These are phyloP conservation scores for Chaetodon trifascialis DNA, from an alignment of 2,113 vertebrate species.

Conservation along the genomic window DNA sequence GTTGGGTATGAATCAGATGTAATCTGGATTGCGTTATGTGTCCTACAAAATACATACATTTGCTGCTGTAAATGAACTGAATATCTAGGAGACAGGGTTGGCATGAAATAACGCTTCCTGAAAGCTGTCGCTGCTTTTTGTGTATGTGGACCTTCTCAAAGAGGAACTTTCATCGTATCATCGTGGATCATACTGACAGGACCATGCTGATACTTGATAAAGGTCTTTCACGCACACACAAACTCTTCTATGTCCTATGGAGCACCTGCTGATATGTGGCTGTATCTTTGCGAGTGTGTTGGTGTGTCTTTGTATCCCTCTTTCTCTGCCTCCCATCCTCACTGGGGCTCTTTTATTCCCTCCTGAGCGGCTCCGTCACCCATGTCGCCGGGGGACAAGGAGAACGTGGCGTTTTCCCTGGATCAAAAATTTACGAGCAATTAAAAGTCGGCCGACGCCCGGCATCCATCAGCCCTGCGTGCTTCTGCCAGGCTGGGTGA, in stretches of 20 bases:
- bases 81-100: background rate
- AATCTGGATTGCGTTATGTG: background rate
- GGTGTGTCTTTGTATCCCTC: slow-evolving; percentile 39
- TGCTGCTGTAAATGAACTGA: background rate
- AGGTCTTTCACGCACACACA: slow-evolving; percentile 9
- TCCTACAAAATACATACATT: background rate
- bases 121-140: background rate
- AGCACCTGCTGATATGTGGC: slow-evolving; percentile 25
- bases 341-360: slow-evolving; percentile 66
- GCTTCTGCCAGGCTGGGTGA: slow-evolving; percentile 80
- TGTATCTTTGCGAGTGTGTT: slow-evolving; percentile 43
- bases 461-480: slow-evolving; percentile 93
- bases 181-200: background rate
- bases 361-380: slow-evolving; percentile 90
- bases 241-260: slow-evolving; percentile 1
- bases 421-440: slow-evolving; percentile 99
- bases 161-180: background rate
- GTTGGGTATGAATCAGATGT: background rate
- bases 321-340: slow-evolving; percentile 33
- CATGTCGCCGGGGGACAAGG: slow-evolving; percentile 93
- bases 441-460: slow-evolving; percentile 95
- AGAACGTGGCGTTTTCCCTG: slow-evolving; percentile 93
- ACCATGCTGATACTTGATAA: background rate
- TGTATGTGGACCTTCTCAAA: background rate
- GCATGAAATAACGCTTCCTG: background rate